Base-by-base conservation (phyloP, 2,888 invertebrate genomes). In the Argynnis bischoffii region DNA sequence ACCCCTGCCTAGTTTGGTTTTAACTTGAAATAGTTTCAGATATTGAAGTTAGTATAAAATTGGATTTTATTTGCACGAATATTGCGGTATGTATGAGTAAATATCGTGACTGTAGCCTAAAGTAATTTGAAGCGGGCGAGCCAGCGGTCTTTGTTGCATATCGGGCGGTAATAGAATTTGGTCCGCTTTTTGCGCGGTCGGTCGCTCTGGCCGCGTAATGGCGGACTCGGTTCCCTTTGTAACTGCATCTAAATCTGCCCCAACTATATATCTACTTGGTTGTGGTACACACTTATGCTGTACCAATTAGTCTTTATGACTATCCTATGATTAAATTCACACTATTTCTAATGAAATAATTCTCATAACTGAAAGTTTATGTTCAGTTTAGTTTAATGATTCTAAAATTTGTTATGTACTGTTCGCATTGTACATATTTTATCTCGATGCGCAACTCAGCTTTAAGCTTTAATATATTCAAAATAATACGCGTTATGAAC, bases 131-230 rank as follows among this genome's bases (percentile, higher is more conserved):
- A 85, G 84, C 88, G 87, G 84, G 84, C 82, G 80, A 83, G 79
- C 80, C 83, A 83, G 89, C 83, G 92, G 90, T 90, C 92, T 92
- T 91, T 91, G 92, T 92, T 92, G 91, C 88, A 90, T 92, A 92
- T 92, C 88, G 87, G 84, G 79, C 83, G 82, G 90, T 92, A 92
- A 92, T 92, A 91, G 92, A 92, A 92, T 92, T 92, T 89, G 89
- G 90, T 85, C 79, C 87, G 90, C 89, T 92, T 92, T 92, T 92
- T 92, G 90, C 88, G 87, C 81, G 86, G 87, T 83, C 82, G 82
- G 79, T 82, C 81, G 82, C 82, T 82, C 79, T 70, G 72, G 80
- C 86, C 86, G 82, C 86, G 87, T 88, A 90, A 90, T 89, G 84
- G 86, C 85, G 76, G 79, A 84, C 86, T 88, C 86, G 85, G 87